Evolutionary conservation across 2,888 invertebrate species (phyloP), one percentile per base, ranked within the genome.

Genomic region (Blastobasis lacticolella): DNA sequence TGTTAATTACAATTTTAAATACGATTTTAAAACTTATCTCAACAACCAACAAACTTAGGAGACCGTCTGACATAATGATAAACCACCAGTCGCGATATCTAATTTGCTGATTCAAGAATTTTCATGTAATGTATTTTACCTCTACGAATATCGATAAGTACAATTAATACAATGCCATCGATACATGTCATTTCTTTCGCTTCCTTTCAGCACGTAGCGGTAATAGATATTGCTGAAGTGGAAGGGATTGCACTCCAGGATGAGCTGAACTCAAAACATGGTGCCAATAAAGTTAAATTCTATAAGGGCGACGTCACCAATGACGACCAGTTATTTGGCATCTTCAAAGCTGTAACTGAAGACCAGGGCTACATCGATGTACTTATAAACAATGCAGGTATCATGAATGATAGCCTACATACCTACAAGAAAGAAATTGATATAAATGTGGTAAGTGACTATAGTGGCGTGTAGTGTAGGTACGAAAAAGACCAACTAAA

Each of bases 281-380:
- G 75, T 0, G 56, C 49, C 0, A 60, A 64, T 5, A 74, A 61
- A 55, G 62, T 69, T 0, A 71, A 72, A 52, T 79, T 72, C 50
- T 61, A 67, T 47, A 69, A 70, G 53, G 73, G 75, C 49, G 78
- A 81, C 49, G 78, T 79, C 1, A 67, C 76, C 4, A 60, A 72
- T 45, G 72, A 75, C 4, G 64, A 67, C 0, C 56, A 78, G 0
- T 45, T 63, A 5, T 62, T 54, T 5, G 66, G 61, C 9, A 37
- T 37, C 10, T 72, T 69, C 47, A 61, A 74, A 5, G 54, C 57
- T 1, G 64, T 71, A 0, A 46, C 64, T 5, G 55, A 64, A 5
- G 64, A 71, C 8, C 58, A 71, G 23, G 72, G 70, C 0, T 63
- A 65, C 38, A 58, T 78, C 3, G 78, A 78, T 45, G 59, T 71